Conservation (phyloP, 2,797 vertebrate species). For the Ispidina picta region DNA sequence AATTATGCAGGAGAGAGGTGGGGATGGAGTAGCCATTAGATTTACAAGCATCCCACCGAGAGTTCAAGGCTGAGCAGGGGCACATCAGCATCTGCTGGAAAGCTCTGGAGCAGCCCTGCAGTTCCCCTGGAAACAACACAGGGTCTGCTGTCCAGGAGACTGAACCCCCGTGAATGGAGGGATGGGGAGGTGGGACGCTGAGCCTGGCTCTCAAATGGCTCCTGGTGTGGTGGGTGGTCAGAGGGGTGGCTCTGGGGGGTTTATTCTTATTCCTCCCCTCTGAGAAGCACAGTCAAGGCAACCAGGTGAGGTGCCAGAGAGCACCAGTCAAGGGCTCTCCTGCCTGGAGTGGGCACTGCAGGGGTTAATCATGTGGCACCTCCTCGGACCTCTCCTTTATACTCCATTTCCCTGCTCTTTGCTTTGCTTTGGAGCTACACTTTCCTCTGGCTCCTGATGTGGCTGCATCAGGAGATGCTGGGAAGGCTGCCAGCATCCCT, state of each 20-base stretch:
- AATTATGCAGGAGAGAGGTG: constrained; percentile 64
- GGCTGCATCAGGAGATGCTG: background rate
- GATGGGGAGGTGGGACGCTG: no score
- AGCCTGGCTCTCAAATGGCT: no score
- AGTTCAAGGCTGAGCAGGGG: constrained; percentile 60
- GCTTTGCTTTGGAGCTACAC: background rate
- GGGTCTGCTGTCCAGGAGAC: constrained; percentile 17
- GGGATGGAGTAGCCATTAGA: constrained; percentile 61
- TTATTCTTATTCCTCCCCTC: constrained; percentile 26
- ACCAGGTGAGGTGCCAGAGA: background rate
- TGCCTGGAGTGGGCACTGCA: background rate
- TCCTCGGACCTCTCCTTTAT: constrained; percentile 20
- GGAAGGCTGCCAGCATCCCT: background rate
- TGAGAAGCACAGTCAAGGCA: constrained; percentile 13
- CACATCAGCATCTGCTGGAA: constrained; percentile 67
- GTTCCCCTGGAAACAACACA: no score
- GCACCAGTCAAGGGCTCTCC: background rate
- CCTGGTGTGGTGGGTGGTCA: no score
- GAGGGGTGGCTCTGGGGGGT: no score
- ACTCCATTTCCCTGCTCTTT: background rate
- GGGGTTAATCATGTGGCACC: constrained; percentile 3
- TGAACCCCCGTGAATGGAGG: no score
- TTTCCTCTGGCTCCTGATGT: background rate
- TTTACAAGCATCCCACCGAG: constrained; percentile 68
- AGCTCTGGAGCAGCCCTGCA: constrained; percentile 36